These are phyloP conservation scores for Dasyornis broadbenti DNA, from an alignment of 2,113 vertebrate species.

Conservation along the genomic window DNA sequence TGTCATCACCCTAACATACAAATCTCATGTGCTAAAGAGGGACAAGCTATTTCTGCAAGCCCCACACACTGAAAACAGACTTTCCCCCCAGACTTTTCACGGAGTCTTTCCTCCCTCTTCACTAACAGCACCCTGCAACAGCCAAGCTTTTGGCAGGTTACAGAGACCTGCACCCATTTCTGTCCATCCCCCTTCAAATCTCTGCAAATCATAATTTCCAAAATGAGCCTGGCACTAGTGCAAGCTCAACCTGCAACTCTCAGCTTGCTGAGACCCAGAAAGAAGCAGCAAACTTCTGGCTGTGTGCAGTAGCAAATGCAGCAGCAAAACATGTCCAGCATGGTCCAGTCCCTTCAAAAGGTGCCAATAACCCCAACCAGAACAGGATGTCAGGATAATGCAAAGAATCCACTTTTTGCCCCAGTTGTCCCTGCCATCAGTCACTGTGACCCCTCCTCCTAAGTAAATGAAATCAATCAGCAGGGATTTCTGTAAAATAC, in stretches of 20 bases:
- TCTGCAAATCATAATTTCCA: background rate
- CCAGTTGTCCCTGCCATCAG: conserved; percentile 25
- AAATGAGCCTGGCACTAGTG: background rate
- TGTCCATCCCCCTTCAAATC: background rate
- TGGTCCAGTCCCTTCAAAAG: conserved; percentile 57
- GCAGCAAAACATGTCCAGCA: background rate
- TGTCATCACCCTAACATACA: background rate
- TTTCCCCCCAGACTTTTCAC: background rate
- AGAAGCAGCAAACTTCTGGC: background rate
- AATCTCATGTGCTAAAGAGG: background rate
- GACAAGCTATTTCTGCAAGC: background rate
- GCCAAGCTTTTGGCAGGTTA: background rate
- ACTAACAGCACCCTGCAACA: background rate
- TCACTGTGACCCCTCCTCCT: conserved; percentile 43
- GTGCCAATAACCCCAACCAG: conserved; percentile 51
- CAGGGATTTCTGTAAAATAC: conserved; percentile 77
- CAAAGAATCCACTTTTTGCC: conserved; percentile 11
- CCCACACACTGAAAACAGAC: background rate
- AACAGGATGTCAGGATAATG: conserved; percentile 27
- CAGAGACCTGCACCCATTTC: background rate
- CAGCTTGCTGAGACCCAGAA: background rate
- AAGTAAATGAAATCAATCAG: conserved; percentile 81
- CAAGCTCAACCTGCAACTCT: background rate
- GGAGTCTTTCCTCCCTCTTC: background rate
- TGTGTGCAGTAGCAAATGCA: background rate